Evolutionary conservation across 2,113 vertebrate species (phyloP), one percentile per base, ranked within the genome.

Genomic region (Ochotona princeps): DNA sequence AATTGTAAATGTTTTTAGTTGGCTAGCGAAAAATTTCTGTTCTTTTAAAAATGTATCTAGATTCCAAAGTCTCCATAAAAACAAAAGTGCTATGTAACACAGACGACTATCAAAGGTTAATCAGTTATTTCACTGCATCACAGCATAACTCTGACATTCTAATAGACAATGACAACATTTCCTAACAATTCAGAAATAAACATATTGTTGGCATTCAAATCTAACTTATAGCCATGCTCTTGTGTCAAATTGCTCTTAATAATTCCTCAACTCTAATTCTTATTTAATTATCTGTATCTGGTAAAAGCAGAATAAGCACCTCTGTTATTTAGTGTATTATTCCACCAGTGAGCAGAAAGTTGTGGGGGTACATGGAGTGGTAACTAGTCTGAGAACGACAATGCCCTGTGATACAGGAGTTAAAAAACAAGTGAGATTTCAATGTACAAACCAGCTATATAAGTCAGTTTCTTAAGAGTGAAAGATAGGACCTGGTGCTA

Each of bases 1-100:
- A 95, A 96, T 76, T 79, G 61, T 91, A 96, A 97, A 38, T 92
- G 89, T 63, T 94, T 73, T 93, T 92, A 95, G 89, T 72, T 95
- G 66, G 13, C 44, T 28, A 92, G 73, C 92, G 61, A 69, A 84
- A 15, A 66, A 17, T 28, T 26, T 86, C 54, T 61, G 18, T 30
- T 92, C 57, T 81, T 93, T 28, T 67, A 84, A 95, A 74, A 91
- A 18, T 57, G 65, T 89, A 92, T 79, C 18, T 9, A 82, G 49
- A 85, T 83, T 63, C 30, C 8, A 84, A 54, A 72, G 14, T 11
- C 70, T 95, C 91, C 66, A 92, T 79, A 35, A 86, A 95, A 89
- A 28, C 49, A 18, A 8, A 94, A 96, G 89, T 84, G 7, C 6
- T 80, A 54, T 47, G 25, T 57, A 87, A 81, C 25, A 63, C 10